A percentile compares a stretch with the other conserved stretches of the same genome.
Conservation (phyloP, 2,797 vertebrate species). For the Streptopelia turtur region DNA sequence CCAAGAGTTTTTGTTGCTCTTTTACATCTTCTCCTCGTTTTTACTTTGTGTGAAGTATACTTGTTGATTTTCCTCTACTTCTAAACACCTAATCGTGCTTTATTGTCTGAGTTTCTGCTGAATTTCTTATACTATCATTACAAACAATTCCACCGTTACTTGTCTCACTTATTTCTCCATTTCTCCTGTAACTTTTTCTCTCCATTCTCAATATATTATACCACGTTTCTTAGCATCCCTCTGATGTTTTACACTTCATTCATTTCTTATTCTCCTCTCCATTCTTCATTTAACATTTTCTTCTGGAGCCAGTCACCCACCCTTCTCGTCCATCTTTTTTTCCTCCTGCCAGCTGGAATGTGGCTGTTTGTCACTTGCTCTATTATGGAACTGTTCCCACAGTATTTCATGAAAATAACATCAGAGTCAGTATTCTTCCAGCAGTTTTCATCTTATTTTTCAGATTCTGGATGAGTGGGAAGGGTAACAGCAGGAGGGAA, state of each 20-base stretch:
- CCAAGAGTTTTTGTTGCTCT: neutral
- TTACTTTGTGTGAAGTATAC: neutral
- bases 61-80: neutral
- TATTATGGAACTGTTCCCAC: conserved; percentile 45
- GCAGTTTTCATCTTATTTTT: conserved; percentile 61
- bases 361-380: conserved; percentile 38
- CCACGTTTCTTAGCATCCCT: neutral
- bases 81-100: neutral
- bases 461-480: conserved; percentile 49
- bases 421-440: conserved; percentile 42
- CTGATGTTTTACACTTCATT: neutral
- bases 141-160: neutral
- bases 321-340: neutral
- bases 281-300: neutral
- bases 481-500: conserved; percentile 39
- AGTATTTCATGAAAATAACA: conserved; percentile 56
- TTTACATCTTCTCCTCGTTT: neutral
- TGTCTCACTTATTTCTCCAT: neutral
- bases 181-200: neutral
- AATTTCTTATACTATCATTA: neutral
- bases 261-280: neutral
- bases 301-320: neutral
- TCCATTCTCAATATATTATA: neutral
- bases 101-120: neutral
- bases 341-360: conserved; percentile 23